Conservation (phyloP, 2,888 invertebrate species). For the Liodrosophila aerea region DNA sequence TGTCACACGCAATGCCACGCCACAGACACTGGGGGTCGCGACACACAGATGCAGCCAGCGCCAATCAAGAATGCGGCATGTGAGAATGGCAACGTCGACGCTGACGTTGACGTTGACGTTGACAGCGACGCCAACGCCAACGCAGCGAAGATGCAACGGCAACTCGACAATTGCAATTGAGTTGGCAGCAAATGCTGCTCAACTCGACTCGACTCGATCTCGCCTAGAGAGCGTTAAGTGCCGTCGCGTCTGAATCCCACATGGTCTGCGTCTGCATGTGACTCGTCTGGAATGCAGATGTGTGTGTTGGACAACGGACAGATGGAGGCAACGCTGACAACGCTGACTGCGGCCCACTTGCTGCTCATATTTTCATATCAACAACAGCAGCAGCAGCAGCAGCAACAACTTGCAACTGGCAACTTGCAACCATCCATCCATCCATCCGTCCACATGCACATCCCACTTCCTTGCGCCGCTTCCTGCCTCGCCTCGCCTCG, state of each 20-base stretch:
- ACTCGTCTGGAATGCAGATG: constrained; percentile 74
- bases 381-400: constrained; percentile 33
- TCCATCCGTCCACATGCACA: constrained; percentile 34
- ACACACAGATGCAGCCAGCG: constrained; percentile 66
- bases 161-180: constrained; percentile 26
- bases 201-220: constrained; percentile 16
- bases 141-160: constrained; percentile 29
- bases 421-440: constrained; percentile 11
- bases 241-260: constrained; percentile 77
- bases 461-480: constrained; percentile 50
- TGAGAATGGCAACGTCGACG: no score
- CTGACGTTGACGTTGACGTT: constrained; percentile 17
- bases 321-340: constrained; percentile 2
- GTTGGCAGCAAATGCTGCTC: constrained; percentile 24
- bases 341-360: constrained; percentile 66
- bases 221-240: constrained; percentile 57
- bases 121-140: constrained; percentile 31
- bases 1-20: constrained; percentile 72
- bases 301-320: constrained; percentile 54
- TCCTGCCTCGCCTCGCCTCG: constrained; percentile 3
- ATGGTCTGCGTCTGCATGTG: constrained; percentile 62
- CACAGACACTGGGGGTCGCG: constrained; percentile 62
- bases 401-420: constrained; percentile 21
- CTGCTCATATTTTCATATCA: constrained; percentile 64
- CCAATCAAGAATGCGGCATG: background rate